Conservation (phyloP, 2,113 vertebrate genomes). For the Argyrosomus japonicus region DNA sequence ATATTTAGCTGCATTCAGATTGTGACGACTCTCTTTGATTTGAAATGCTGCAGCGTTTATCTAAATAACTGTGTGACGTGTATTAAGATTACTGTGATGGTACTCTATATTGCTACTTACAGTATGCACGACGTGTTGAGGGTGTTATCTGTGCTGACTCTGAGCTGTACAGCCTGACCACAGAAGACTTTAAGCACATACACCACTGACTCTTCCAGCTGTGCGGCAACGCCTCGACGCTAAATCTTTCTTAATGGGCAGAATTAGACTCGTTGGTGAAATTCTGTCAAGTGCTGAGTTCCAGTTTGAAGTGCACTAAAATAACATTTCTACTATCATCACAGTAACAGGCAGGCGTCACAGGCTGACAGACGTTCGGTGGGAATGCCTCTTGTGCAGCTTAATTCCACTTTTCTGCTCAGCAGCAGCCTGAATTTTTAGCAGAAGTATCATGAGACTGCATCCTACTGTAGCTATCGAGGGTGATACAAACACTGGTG, state of each 20-base stretch:
- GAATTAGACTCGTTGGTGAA: not conserved
- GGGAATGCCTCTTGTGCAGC: not conserved
- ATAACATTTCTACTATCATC: not conserved
- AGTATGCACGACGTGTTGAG: not conserved
- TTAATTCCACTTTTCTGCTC: not conserved
- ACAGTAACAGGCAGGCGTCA: conserved; percentile 11
- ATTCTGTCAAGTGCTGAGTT: not conserved
- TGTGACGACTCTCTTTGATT: not conserved
- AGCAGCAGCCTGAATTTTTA: not conserved
- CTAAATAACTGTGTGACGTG: not conserved
- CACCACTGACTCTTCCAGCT: conserved; percentile 1
- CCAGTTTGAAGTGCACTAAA: not conserved
- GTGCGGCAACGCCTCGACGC: not conserved
- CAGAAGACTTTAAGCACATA: not conserved
- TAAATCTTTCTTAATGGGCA: conserved; percentile 8
- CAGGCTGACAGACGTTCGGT: not conserved
- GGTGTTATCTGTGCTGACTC: not conserved
- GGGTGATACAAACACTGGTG: not conserved
- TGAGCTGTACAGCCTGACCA: not conserved
- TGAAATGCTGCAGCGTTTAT: not conserved
- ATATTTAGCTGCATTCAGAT: not conserved
- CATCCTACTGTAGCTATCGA: not conserved
- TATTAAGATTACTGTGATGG: not conserved
- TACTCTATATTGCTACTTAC: not conserved
- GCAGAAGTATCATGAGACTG: not conserved